Evolutionary conservation across 2,888 invertebrate genomes (phyloP), one percentile per base, ranked within the genome.

Genomic region (Lottia gigantea): DNA sequence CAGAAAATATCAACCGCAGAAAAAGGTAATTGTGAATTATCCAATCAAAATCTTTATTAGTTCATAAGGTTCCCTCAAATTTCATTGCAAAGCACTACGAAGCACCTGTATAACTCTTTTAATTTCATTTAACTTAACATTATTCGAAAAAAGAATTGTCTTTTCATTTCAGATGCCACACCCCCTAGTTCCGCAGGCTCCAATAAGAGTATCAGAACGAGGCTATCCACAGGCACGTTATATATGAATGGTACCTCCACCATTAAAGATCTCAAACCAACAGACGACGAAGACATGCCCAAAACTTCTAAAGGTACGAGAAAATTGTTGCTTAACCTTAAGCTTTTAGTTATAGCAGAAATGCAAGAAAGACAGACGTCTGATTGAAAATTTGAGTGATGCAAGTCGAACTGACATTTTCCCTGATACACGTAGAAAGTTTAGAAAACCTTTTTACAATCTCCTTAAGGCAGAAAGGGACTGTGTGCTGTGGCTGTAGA

Each of bases 221-320:
- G 83, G 1, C 67, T 83, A n/a, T 80, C 82, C 0, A 82, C 83
- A 23, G 83, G 83, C 11, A 82, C 82, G 55, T 81, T 83, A 12
- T 76, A 82, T 55, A 81, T 84, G 82, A 79, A 80, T 62, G 83
- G 82, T 8, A 81, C 82, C 0, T 79, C 75, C 25, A 82, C 83
- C 14, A 23, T 71, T 31, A 70, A 72, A 49, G 74, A 71, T 8
- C 2, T 65, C 7, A 64, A 68, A n/a, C 23, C 26, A 4, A 46
- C 64, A 3, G 55, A 64, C 11, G 55, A 25, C 8, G 40, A 46
- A 0, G 49, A 64, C 0, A 15, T 47, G 8, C n/a, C 55, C 14
- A 64, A 45, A 23, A 6, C 68, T 40, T 40, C 12, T 3, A 69
- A 64, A 64, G 40, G 40, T 40, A 1, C 6, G 40, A 6, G 40